A percentile compares a stretch with the other conserved stretches of the same genome.
Conservation (phyloP, 2,113 vertebrate species). For the Apus apus region DNA sequence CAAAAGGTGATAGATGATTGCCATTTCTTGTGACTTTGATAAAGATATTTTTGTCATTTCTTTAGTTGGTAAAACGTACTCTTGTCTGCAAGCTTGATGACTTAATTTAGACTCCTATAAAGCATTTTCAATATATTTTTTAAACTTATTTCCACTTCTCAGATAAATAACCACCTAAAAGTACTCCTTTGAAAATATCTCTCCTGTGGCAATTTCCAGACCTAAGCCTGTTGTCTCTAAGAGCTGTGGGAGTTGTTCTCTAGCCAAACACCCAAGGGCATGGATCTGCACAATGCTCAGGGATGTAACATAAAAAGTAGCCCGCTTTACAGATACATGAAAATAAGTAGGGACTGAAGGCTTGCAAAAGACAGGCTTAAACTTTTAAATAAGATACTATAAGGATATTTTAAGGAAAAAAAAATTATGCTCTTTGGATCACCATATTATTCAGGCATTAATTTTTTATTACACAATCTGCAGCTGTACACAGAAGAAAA, state of each 20-base stretch:
- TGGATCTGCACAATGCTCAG: background rate
- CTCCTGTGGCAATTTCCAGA: background rate
- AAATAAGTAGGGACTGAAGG: background rate
- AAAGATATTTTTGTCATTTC: background rate
- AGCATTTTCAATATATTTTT: background rate
- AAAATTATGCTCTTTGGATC: background rate
- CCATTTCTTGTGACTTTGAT: background rate
- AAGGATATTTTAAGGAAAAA: background rate
- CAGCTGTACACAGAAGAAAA: background rate
- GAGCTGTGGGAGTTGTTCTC: rapidly evolving
- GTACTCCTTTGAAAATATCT: background rate
- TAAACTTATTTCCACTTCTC: background rate
- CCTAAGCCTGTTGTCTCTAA: background rate
- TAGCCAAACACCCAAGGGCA: background rate
- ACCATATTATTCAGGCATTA: background rate
- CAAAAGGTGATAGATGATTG: background rate
- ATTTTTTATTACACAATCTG: background rate
- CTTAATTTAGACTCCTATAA: background rate
- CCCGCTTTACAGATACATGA: background rate
- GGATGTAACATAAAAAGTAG: background rate
- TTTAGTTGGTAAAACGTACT: background rate
- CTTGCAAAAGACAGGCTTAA: background rate
- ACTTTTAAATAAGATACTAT: background rate
- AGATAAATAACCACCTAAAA: background rate
- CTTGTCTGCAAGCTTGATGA: background rate